Evolutionary conservation across 2,113 vertebrate genomes (phyloP), one percentile per base, ranked within the genome.

Genomic region (Ophthalmolycus amberensis): DNA sequence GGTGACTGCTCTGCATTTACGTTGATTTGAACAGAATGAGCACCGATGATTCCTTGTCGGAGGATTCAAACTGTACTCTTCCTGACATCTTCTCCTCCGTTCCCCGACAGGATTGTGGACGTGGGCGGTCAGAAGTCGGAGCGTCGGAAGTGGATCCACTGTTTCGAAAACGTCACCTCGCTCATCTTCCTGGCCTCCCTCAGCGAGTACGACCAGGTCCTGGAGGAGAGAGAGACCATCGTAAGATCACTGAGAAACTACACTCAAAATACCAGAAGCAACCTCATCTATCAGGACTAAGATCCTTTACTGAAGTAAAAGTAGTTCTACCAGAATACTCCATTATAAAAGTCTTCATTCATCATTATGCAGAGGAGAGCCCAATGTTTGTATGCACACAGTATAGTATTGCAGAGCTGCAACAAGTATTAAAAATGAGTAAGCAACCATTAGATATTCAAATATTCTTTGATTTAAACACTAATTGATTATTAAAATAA

Each of bases 61-160:
- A 59, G 58, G 58, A n/a, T 14, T 60, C 27, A 65, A 42, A 40
- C 6, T 15, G 25, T 1, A 27, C 27, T 20, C 20, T 4, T n/a
- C 3, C 12, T 22, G 40, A 64, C 10, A 5, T n/a, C 20, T 20
- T 56, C 54, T 62, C 9, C 34, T 48, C 22, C 5, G 67, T 6
- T 46, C 16, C 32, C 18, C 3, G n/a, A 0, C 77, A 98, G 97
- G 93, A 97, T 98, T 6, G 97, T 98, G 67, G 97, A 98, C 1
- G 97, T 97, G 0, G 97, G 97, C 0, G 97, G 97, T 20, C 97
- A 98, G 94, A 97, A 96, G 80, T 97, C 97, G 0, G 97, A 98
- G 73, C 95, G 97, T 16, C 95, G 95, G 85, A 98, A 98, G 80
- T 98, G 97, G 97, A 97, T 98, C 69, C 96, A 97, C 85, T 97